A percentile compares a stretch with the other conserved stretches of the same genome.
phyloP scores from a whole-genome alignment of 2,888 invertebrate genomes.

The Macrophya annulata region DNA sequence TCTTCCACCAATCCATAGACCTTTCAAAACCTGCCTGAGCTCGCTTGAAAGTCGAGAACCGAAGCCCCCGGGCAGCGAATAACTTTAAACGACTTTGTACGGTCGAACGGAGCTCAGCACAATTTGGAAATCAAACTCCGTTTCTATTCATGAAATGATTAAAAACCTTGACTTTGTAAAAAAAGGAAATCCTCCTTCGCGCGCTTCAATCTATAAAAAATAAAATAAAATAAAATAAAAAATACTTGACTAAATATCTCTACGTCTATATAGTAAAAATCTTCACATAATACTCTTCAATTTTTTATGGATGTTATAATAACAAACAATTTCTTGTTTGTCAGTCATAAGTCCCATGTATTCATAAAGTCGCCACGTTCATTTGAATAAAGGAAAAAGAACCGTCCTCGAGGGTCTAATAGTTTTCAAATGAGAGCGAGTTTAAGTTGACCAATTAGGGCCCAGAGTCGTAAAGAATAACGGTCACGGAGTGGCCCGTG shows the following conservation, averaged over 20 bases:
- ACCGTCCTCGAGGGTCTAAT: background rate
- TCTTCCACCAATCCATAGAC: conserved; percentile 4
- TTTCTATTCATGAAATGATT: conserved; percentile 40
- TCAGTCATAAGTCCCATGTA: too few species aligned
- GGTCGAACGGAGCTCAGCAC: conserved; percentile 34
- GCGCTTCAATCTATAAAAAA: background rate
- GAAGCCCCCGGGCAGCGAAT: conserved; percentile 41
- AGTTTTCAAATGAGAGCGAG: conserved; percentile 10
- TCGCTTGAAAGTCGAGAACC: background rate
- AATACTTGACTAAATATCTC: background rate
- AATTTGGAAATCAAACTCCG: conserved; percentile 40
- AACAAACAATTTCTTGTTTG: too few species aligned
- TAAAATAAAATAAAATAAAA: too few species aligned
- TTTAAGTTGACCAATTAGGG: background rate
- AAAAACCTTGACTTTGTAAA: conserved; percentile 3
- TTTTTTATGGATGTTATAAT: too few species aligned
- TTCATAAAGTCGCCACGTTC: background rate
- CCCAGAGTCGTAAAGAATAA: background rate
- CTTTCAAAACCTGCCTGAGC: conserved; percentile 20
- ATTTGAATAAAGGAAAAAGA: background rate
- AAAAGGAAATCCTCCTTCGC: background rate
- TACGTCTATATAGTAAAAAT: too few species aligned
- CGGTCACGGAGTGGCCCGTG: background rate
- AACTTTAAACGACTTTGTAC: conserved; percentile 52
- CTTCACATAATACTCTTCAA: too few species aligned